These are phyloP conservation scores for Platycnemis pennipes DNA, from an alignment of 2,888 invertebrate genomes.

Conservation along the genomic window DNA sequence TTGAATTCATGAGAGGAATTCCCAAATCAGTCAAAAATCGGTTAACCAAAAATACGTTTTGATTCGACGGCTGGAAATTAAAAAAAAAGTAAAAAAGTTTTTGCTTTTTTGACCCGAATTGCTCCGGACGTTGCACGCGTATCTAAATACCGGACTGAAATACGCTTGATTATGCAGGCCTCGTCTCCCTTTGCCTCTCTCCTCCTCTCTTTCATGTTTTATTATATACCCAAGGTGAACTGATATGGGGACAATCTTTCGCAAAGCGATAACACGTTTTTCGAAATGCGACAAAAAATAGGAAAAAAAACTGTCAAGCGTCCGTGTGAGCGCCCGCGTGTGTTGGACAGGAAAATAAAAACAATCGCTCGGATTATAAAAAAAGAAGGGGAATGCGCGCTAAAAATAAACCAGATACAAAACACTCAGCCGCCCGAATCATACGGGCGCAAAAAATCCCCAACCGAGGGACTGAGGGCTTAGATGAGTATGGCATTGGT, in stretches of 20 bases:
- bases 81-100: not conserved
- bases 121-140: not conserved
- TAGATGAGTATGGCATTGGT: not conserved
- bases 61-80: not conserved
- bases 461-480: not conserved
- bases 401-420: not conserved
- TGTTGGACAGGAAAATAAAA: not conserved
- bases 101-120: not conserved
- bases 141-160: not conserved
- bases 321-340: not conserved
- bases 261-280: not conserved
- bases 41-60: slow-evolving; percentile 1
- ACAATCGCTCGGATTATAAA: not conserved
- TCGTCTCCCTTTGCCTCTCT: not conserved
- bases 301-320: no score
- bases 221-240: not conserved
- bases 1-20: not conserved
- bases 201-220: not conserved
- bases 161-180: not conserved
- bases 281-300: not conserved
- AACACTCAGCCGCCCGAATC: not conserved
- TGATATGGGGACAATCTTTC: not conserved
- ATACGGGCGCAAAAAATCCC: not conserved
- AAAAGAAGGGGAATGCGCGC: not conserved
- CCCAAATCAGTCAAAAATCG: slow-evolving; percentile 23